Base-by-base conservation (phyloP, 2,113 vertebrate species). In the Argyrosomus japonicus region DNA sequence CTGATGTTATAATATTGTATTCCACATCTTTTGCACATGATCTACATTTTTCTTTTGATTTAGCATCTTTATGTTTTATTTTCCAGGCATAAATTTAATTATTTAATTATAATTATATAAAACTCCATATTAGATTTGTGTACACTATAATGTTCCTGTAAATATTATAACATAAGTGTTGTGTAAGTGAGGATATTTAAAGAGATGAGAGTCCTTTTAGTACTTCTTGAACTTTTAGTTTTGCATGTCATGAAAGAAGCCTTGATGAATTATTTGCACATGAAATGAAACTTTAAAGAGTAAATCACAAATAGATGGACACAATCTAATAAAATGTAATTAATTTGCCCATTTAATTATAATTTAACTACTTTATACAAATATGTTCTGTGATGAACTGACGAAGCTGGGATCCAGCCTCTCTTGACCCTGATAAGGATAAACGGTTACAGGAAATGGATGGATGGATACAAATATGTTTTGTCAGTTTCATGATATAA, bases 1-100 rank as follows among this genome's bases (percentile, higher is more conserved):
- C 9, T 17, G 45, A 47, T 47, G 14, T 50, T 50, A 50, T 47
- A 14, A 47, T 17, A 17, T 18, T 50, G 15, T 5, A 50, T 68
- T 50, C 45, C 8, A 50, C 10, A 9, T 54, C 0, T 36, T 36
- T 69, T 19, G 36, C 4, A 36, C 15, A 69, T 4, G 3, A 53
- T 54, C 29, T 11, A 54, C 53, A 57, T 71, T 25, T 18, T n/a
- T 47, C n/a, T 47, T n/a, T 45, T 27, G 64, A 48, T 67, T 71
- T 18, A 56, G 29, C 29, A 40, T 57, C 13, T 54, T 14, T 47
- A 47, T 47, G 14, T 45, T 3, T 45, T 45, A 3, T 45, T 40
- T 40, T 40, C 36, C 36, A 40, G 36, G 36, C 36, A 40, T 40
- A 40, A 1, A 40, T 8, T 40, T 40, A 40, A 40, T 40, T 7